Evolutionary conservation across 2,113 vertebrate species (phyloP).

Genomic region (Phalacrocorax pelagicus): DNA sequence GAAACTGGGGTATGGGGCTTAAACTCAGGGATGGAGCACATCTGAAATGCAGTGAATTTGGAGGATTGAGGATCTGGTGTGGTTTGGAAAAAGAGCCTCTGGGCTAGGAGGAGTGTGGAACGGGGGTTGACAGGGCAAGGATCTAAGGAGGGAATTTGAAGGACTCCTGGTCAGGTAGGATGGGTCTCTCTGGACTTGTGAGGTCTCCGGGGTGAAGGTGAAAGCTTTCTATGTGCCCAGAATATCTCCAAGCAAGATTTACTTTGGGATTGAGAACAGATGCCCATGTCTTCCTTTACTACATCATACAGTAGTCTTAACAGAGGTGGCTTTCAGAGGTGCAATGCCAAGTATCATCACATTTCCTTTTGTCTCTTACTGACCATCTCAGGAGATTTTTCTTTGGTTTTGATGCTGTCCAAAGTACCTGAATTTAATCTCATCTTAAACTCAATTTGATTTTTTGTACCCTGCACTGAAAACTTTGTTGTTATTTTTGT

Average conservation of each 20-base stretch:
- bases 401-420: not conserved
- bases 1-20: not conserved
- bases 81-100: not conserved
- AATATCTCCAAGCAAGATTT: not conserved
- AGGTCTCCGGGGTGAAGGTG: not conserved
- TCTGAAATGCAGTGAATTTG: not conserved
- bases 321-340: not conserved
- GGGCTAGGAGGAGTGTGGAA: not conserved
- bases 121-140: not conserved
- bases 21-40: not conserved
- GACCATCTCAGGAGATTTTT: not conserved
- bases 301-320: accelerated
- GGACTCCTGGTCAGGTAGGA: not conserved
- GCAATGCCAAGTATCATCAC: too few species aligned
- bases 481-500: not conserved
- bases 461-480: not conserved
- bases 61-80: not conserved
- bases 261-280: not conserved
- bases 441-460: not conserved
- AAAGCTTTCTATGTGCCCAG: not conserved
- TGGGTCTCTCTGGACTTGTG: not conserved
- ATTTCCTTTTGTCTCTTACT: not conserved
- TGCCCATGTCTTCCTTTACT: not conserved
- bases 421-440: not conserved
- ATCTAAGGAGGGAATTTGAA: not conserved